Evolutionary conservation across 2,113 vertebrate species (phyloP).

Genomic region (Ptilonorhynchus violaceus): DNA sequence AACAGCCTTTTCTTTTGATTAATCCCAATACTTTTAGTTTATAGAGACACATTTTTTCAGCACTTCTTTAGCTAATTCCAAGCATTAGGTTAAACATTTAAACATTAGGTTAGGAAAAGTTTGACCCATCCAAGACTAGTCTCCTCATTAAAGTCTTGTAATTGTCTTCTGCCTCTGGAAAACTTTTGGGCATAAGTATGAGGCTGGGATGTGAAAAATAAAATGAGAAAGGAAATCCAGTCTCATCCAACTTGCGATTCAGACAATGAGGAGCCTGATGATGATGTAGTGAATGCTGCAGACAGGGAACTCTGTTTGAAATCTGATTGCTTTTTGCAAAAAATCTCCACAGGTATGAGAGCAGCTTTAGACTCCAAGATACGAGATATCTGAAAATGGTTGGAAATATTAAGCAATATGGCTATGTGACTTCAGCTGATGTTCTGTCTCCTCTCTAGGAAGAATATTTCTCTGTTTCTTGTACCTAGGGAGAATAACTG

Average conservation of each 20-base stretch:
- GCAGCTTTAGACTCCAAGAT: not conserved
- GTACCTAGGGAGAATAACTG: not conserved
- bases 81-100: not conserved
- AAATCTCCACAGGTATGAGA: not conserved
- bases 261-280: slow-evolving; percentile 23
- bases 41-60: not conserved
- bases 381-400: not conserved
- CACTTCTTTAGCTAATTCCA: not conserved
- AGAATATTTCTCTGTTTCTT: not conserved
- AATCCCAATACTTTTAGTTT: not conserved
- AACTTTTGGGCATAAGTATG: not conserved
- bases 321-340: not conserved
- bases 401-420: not conserved
- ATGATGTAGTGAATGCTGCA: not conserved
- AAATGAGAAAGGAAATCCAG: not conserved
- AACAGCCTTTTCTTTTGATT: not conserved
- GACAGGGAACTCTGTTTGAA: slow-evolving; percentile 25
- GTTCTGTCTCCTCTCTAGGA: not conserved
- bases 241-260: not conserved
- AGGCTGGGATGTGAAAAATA: not conserved
- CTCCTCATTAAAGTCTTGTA: not conserved
- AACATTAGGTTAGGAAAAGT: not conserved
- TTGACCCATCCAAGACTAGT: not conserved
- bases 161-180: not conserved
- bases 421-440: not conserved